Percentiles rank a stretch among this genome's conserved stretches.
Conservation (phyloP, 2,888 invertebrate genomes). For the Parascotia fuliginaria region DNA sequence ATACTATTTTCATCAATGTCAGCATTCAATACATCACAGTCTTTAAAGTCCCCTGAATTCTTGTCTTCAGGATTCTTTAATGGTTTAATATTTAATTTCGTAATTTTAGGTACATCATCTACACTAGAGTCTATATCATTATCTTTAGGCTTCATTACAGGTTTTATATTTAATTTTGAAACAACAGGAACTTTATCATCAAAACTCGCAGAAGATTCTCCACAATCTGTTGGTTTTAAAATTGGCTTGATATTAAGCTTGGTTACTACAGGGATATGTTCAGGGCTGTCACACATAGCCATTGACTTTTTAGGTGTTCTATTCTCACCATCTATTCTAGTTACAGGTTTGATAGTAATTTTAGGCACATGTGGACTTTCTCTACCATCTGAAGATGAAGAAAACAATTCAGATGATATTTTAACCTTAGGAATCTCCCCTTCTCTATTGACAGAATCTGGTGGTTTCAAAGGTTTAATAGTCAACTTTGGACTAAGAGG, state of each 20-base stretch:
- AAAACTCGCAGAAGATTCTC: slow-evolving; percentile 60
- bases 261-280: slow-evolving; percentile 74
- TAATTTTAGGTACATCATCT: slow-evolving; percentile 82
- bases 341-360: slow-evolving; percentile 85
- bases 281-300: slow-evolving; percentile 58
- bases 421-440: slow-evolving; percentile 60
- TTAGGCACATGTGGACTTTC: slow-evolving; percentile 83
- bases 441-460: slow-evolving; percentile 59
- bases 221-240: slow-evolving; percentile 72
- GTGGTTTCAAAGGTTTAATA: slow-evolving; percentile 78
- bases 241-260: slow-evolving; percentile 80
- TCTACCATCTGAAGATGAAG: slow-evolving; percentile 59
- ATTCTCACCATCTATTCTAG: slow-evolving; percentile 61
- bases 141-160: slow-evolving; percentile 80
- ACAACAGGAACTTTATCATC: slow-evolving; percentile 80
- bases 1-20: slow-evolving; percentile 73
- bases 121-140: slow-evolving; percentile 75
- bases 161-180: slow-evolving; percentile 85
- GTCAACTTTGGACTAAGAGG: slow-evolving; percentile 80
- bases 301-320: slow-evolving; percentile 57
- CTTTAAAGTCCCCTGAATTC: slow-evolving; percentile 71
- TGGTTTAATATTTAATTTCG: slow-evolving; percentile 84
- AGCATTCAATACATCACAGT: slow-evolving; percentile 75
- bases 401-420: slow-evolving; percentile 59
- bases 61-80: slow-evolving; percentile 77